These are phyloP conservation scores for Philypnodon macrostomus DNA, from an alignment of 2,797 vertebrate species.

Conservation along the genomic window DNA sequence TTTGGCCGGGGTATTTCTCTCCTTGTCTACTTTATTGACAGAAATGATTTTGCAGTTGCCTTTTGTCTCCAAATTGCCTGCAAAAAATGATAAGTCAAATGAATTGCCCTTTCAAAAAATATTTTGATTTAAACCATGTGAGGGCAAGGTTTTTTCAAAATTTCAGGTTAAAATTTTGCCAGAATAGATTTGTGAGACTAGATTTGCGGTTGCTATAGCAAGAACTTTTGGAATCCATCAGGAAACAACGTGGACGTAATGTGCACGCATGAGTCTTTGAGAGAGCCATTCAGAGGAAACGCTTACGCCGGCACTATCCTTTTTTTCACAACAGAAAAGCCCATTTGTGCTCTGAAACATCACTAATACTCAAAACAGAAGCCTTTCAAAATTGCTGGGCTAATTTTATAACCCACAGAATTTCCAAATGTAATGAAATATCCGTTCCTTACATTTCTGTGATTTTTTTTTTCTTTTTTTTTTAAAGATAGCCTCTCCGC, in stretches of 20 bases:
- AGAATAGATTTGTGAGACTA: conserved; percentile 8
- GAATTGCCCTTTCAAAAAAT: conserved; percentile 8
- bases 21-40: conserved; percentile 17
- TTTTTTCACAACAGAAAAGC: conserved; percentile 50
- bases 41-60: conserved; percentile 26
- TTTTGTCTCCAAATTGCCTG: conserved; percentile 24
- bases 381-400: conserved; percentile 17
- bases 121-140: not conserved
- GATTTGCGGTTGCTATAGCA: conserved; percentile 48
- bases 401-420: not conserved
- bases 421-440: not conserved
- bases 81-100: conserved; percentile 15
- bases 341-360: conserved; percentile 53
- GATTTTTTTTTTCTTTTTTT: not conserved
- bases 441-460: not conserved
- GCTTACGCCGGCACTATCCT: conserved; percentile 66
- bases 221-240: conserved; percentile 73
- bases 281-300: conserved; percentile 67
- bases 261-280: conserved; percentile 56
- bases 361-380: conserved; percentile 39
- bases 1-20: conserved; percentile 33
- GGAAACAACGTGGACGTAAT: conserved; percentile 72
- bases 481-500: conserved; percentile 7
- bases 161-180: not conserved
- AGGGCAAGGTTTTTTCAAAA: not conserved